phyloP scores from a whole-genome alignment of 2,888 invertebrate genomes.

The Branchinecta sandiegonensis region DNA sequence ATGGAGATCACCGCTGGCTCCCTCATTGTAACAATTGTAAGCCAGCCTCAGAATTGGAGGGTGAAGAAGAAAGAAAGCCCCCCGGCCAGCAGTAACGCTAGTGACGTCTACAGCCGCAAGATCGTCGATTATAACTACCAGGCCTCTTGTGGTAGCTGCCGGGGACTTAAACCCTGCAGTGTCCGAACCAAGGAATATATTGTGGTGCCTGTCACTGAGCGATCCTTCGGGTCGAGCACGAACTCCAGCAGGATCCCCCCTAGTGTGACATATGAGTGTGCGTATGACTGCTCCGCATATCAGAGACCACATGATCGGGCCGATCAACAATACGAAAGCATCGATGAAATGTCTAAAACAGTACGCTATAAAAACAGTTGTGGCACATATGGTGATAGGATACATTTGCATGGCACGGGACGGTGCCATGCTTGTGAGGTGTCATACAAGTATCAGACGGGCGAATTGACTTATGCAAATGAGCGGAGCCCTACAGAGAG shows the following conservation, averaged over 20 bases:
- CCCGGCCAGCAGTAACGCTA: not conserved
- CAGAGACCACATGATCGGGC: conserved; percentile 6
- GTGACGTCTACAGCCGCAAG: conserved; percentile 3
- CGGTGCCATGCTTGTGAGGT: conserved; percentile 7
- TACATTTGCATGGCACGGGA: conserved; percentile 11
- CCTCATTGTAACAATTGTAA: conserved; percentile 71
- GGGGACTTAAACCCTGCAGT: conserved; percentile 8
- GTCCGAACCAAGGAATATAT: conserved; percentile 12
- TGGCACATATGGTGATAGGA: conserved; percentile 2
- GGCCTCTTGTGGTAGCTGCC: conserved; percentile 5
- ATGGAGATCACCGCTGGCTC: conserved; percentile 77
- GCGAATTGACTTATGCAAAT: conserved; percentile 13
- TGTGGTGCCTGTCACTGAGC: conserved; percentile 13
- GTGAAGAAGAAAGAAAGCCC: not conserved
- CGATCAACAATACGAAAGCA: conserved; percentile 14
- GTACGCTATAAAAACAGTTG: conserved; percentile 11
- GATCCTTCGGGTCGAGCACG: conserved; percentile 10
- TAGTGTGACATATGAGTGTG: conserved; percentile 16
- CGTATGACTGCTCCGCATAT: conserved; percentile 12
- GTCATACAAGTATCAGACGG: conserved; percentile 6
- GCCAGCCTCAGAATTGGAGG: conserved; percentile 38
- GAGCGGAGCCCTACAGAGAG: not conserved
- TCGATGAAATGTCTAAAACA: conserved; percentile 10
- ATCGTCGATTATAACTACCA: conserved; percentile 12
- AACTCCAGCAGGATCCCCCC: not conserved